Conservation (phyloP, 2,113 vertebrate species). For the Dromiciops gliroides region DNA sequence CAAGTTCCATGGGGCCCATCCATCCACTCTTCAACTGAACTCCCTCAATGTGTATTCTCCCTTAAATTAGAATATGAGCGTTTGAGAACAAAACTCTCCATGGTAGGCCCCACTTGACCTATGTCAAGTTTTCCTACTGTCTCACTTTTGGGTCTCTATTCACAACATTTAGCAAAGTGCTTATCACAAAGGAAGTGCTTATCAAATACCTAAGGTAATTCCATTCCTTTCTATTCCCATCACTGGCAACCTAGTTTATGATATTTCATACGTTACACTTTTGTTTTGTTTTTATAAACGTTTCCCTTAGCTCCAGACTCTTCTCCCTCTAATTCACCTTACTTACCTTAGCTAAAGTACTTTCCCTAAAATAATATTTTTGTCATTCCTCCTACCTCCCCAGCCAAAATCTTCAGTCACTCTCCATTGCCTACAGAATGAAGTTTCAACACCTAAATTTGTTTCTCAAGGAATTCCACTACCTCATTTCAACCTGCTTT, state of each 20-base stretch:
- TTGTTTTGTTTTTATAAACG: background rate
- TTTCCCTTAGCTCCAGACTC: background rate
- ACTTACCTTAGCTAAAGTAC: background rate
- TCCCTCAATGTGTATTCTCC: background rate
- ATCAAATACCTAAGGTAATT: background rate
- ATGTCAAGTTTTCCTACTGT: background rate
- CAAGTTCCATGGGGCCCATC: background rate
- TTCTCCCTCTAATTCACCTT: background rate
- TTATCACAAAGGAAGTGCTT: background rate
- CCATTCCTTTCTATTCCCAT: background rate
- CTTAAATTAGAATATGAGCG: background rate
- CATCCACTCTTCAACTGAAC: background rate
- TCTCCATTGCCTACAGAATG: no score
- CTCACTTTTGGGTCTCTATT: background rate
- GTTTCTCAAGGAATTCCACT: no score
- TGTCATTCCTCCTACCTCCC: background rate
- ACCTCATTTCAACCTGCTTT: no score
- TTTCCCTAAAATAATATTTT: background rate
- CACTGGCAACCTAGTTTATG: background rate
- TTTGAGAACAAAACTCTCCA: background rate
- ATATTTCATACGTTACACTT: background rate
- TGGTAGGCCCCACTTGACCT: background rate
- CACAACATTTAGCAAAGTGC: background rate
- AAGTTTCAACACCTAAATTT: no score
- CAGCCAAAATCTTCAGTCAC: no score